Base-by-base conservation (phyloP, 1,140 invertebrate genomes). In the Nomia melanderi region DNA sequence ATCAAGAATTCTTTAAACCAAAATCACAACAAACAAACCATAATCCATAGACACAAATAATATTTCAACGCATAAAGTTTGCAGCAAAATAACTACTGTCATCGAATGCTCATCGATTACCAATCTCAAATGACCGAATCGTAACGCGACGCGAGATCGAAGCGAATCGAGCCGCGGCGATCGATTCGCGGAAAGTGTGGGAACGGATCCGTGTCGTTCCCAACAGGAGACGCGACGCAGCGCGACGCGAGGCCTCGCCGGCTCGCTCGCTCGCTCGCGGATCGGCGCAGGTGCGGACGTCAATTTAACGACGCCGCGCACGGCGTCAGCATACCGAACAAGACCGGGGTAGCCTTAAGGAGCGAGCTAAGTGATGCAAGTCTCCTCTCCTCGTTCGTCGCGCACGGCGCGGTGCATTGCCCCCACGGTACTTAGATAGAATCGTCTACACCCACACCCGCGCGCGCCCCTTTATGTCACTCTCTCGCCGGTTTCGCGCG, bases 401-500 rank as follows among this genome's bases (percentile, higher is more conserved):
- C 47, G 65, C 67, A 54, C 41, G 31, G n/a, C 60, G 29, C 60
- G 72, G 78, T 82, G 80, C 80, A 82, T 81, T 81, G 80, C 78
- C 80, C 78, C 79, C 80, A 71, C 78, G n/a, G 81, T 33, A 64
- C 81, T 82, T 83, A 78, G 80, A 78, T 82, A 82, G 79, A 75
- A 78, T 82, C 79, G 79, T 74, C 81, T 82, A 78, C 81, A 82
- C 82, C 77, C 71, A 83, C 81, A 76, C 81, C 54, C 29, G 41
- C 50, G 47, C 62, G 76, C 77, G 77, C 56, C 59, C 79, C 78
- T 82, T 82, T 76, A 81, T 77, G 72, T 70, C 79, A 64, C 41
- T 79, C 77, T 56, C 70, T 71, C n/a, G n/a, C n/a, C 54, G 54
- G 41, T 36, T 73, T 63, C 39, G 59, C 60, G 79, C 31, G 71